Conservation (phyloP, 2,113 vertebrate genomes). For the Terrapene triunguis region DNA sequence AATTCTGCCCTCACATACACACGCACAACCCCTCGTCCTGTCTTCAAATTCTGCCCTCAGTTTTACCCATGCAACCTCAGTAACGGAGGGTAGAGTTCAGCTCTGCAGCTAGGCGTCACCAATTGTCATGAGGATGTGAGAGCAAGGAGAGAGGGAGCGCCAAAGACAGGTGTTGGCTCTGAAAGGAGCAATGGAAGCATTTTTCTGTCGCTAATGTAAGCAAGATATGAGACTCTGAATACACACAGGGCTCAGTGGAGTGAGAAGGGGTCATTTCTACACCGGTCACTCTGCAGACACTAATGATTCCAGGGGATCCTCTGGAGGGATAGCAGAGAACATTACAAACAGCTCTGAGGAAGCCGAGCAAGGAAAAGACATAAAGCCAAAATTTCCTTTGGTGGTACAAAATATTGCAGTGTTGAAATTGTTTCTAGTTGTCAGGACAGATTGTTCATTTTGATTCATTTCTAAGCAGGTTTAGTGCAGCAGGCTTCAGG, state of each 20-base stretch:
- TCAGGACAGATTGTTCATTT: conserved; percentile 26
- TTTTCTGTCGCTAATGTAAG: not conserved
- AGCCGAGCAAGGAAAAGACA: not conserved
- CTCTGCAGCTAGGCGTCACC: not conserved
- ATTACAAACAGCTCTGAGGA: not conserved
- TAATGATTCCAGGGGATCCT: not conserved
- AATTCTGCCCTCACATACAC: not conserved
- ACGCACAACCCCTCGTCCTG: not conserved
- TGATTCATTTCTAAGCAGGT: conserved; percentile 1
- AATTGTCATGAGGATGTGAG: not conserved
- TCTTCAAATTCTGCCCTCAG: not conserved
- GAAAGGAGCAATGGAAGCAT: not conserved
- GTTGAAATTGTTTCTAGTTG: not conserved
- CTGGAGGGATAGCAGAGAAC: not conserved
- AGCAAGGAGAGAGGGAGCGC: not conserved
- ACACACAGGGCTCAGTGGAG: not conserved
- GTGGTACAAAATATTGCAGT: not conserved
- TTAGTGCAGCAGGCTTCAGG: not conserved
- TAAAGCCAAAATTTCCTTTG: not conserved
- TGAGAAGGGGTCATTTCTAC: not conserved
- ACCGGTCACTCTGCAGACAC: not conserved
- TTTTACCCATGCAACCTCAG: not conserved
- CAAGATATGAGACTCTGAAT: not conserved
- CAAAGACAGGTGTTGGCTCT: not conserved
- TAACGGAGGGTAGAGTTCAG: not conserved